Base-by-base conservation (phyloP, 2,888 invertebrate genomes). In the Cheilosia urbana region DNA sequence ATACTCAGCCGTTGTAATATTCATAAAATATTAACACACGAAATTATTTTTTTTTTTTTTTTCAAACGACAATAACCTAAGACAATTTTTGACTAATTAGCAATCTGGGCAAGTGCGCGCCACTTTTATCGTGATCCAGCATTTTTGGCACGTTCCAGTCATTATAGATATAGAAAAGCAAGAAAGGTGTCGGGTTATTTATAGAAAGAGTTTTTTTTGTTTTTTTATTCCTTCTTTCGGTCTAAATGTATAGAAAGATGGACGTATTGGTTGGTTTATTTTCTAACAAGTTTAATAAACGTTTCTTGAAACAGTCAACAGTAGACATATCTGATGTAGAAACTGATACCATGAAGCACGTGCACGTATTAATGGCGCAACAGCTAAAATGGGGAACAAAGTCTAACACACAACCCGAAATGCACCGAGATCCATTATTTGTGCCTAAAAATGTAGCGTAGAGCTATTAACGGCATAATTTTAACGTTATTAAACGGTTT, bases 111-210 rank as follows among this genome's bases (percentile, higher is more conserved):
- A 37, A 69, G 68, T 58, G 37, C 45, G 27, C 21, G 11, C 1
- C 9, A 30, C 6, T 55, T 51, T 15, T 80, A 30, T 24, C 24
- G 27, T 24, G n/a, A 55, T 45, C 27, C 69, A 71, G 24, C 68
- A 27, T 75, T 75, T 79, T 51, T 24, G 82, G 65, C 84, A 84
- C 84, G 84, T 80, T 55, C 79, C 19, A 75, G 75, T 66, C 79
- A 49, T 80, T 80, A 79, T 30, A 9, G 58, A 55, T 27, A 47
- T 65, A 57, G 49, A 37, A 34, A 69, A 55, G 1, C 53, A 9
- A 47, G 71, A 57, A 83, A 71, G 84, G 79, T 60, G 63, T 71
- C 66, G 45, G 37, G 37, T 15, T 84, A 84, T 76, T 66, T 65
- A 75, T 80, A 79, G 53, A 80, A 21, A 42, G 11, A 11, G 7